Evolutionary conservation across 1,140 invertebrate genomes (phyloP).

Genomic region (Brachionus koreanus): DNA sequence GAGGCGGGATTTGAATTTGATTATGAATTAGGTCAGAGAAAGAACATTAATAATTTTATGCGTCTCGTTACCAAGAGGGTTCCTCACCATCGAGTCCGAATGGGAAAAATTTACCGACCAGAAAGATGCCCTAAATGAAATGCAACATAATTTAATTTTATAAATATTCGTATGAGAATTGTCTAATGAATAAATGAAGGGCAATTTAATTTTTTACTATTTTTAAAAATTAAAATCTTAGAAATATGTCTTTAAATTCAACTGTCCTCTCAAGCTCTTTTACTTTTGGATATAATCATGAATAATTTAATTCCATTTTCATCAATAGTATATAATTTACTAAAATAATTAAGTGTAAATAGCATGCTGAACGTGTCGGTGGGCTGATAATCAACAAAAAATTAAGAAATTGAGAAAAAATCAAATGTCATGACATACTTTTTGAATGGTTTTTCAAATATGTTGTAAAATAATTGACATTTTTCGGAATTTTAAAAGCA

Average conservation of each 20-base stretch:
- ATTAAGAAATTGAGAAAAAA: neutral
- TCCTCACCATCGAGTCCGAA: neutral
- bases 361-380: neutral
- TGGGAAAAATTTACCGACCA: conserved; percentile 14
- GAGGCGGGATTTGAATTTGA: conserved; percentile 8
- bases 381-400: neutral
- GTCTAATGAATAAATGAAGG: neutral
- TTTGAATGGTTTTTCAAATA: neutral
- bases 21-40: conserved; percentile 8
- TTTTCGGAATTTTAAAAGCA: neutral
- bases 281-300: no score
- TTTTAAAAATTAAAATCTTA: no score
- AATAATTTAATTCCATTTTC: no score
- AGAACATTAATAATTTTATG: neutral
- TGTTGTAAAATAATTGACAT: neutral
- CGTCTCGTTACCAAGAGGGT: neutral
- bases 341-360: neutral
- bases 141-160: neutral
- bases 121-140: neutral
- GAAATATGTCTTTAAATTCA: no score
- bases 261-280: no score
- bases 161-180: neutral
- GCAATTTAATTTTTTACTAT: no score
- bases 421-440: neutral
- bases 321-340: no score